Percentiles rank a stretch among this genome's conserved stretches.
Evolutionary conservation across 2,797 vertebrate species (phyloP).

Genomic region (Perodicticus potto): DNA sequence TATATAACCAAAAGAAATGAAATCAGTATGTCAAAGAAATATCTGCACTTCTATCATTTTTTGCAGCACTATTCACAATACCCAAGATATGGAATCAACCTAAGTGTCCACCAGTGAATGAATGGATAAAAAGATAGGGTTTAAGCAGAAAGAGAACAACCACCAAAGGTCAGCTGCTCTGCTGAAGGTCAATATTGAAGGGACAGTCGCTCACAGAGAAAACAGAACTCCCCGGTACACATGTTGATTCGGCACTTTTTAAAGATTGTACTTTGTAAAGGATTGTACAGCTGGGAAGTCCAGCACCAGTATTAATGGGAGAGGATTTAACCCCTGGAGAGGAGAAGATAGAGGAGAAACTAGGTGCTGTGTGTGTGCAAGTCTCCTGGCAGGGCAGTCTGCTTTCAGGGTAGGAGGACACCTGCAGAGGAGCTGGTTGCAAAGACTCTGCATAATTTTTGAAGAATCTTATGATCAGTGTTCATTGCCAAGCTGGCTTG

Average conservation of each 20-base stretch:
- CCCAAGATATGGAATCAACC: neutral
- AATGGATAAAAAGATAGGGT: neutral
- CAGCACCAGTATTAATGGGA: neutral
- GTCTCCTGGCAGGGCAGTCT: neutral
- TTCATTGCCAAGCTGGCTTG: neutral
- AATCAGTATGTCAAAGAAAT: neutral
- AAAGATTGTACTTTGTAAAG: neutral
- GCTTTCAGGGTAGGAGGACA: neutral
- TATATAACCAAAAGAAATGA: neutral
- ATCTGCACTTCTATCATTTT: neutral
- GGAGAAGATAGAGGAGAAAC: neutral
- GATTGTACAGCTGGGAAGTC: neutral
- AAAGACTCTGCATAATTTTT: neutral
- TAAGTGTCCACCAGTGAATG: neutral
- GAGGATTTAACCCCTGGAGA: neutral
- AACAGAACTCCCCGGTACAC: neutral
- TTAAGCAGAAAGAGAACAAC: neutral
- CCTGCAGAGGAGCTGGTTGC: neutral
- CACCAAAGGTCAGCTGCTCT: neutral
- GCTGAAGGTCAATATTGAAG: neutral
- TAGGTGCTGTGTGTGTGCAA: fast-evolving
- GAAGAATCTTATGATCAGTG: neutral
- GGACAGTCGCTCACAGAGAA: neutral
- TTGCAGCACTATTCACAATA: neutral
- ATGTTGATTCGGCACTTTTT: neutral